phyloP scores from a whole-genome alignment of 1,140 invertebrate species.

The Patella vulgata region DNA sequence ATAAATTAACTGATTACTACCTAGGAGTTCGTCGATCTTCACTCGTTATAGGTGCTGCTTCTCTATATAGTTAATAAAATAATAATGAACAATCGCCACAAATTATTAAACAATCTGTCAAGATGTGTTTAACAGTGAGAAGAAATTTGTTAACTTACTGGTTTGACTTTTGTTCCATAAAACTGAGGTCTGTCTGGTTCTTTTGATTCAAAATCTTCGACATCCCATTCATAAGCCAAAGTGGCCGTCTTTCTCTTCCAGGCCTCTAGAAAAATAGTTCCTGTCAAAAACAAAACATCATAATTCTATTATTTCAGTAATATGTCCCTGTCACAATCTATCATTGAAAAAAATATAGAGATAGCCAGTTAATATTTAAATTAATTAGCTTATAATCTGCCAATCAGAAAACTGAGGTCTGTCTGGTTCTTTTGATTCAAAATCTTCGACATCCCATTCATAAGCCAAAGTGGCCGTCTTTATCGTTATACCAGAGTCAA shows the following conservation, averaged over 20 bases:
- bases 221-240: constrained; percentile 68
- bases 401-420: constrained; percentile 65
- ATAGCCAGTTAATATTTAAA: no score
- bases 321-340: background rate
- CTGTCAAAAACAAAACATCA: constrained; percentile 43
- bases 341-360: no score
- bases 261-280: constrained; percentile 67
- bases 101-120: no score
- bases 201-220: constrained; percentile 65
- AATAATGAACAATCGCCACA: no score
- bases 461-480: constrained; percentile 62
- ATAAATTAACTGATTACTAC: no score
- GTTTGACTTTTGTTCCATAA: constrained; percentile 51
- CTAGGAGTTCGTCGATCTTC: no score
- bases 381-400: no score
- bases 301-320: background rate
- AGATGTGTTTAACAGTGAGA: no score
- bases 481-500: no score
- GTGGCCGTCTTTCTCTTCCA: constrained; percentile 66
- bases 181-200: constrained; percentile 68
- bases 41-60: no score
- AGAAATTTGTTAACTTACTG: no score
- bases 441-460: constrained; percentile 68
- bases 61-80: no score
- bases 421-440: constrained; percentile 66